Evolutionary conservation across 2,888 invertebrate genomes (phyloP), one percentile per base, ranked within the genome.

Genomic region (Dexiosoma caninum): DNA sequence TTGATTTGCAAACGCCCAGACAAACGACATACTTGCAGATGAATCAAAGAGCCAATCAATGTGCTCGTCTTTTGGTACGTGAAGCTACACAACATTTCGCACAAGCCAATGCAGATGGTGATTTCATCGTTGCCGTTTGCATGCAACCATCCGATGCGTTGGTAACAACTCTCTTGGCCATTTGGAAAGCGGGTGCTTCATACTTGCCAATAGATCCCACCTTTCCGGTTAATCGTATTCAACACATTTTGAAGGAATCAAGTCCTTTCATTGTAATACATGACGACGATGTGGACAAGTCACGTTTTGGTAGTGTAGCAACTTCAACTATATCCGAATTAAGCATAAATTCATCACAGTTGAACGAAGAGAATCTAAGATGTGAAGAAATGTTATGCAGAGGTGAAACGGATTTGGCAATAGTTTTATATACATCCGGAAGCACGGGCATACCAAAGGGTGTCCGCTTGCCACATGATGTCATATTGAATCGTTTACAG

Each of bases 401-500:
- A 6, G 83, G 85, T 46, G 85, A 83, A 19, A 85, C 85, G 16
- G 84, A 88, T 49, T 85, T 89, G 35, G 89, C 88, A 27, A 86
- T 89, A 55, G 86, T 89, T 14, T 84, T 89, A 0, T 89, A 89
- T 72, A 89, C 89, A 10, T 97, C 97, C 27, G 97, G 97, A 12
- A 97, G 97, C 86, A 97, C 97, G 0, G 97, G 97, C 0, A 91
- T 95, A 16, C 97, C 97, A 5, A 97, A 97, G 93, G 97, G 96
- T 92, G 97, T 97, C 0, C 93, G 95, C 32, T 90, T 97, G 6
- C 93, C 94, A 0, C 95, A 96, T 86, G 92, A 93, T 23, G 94
- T 95, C 0, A 92, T 96, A 66, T 91, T 96, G 85, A 97, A 97
- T 88, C 93, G 97, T 0, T 91, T 97, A 16, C 93, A 93, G 88